phyloP scores from a whole-genome alignment of 2,113 vertebrate species.

The Meleagris gallopavo region DNA sequence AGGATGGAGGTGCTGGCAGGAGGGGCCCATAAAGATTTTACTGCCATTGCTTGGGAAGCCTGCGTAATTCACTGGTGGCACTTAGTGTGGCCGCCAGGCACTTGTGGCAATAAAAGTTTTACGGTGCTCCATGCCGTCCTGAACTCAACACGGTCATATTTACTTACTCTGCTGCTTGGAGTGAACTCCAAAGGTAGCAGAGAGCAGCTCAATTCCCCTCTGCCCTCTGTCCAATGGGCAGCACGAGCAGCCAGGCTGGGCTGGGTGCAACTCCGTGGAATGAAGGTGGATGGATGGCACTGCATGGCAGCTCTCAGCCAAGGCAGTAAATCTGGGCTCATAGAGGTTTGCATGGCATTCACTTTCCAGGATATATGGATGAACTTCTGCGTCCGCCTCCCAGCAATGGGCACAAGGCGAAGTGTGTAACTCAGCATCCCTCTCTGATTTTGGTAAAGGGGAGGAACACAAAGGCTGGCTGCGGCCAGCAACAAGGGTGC shows the following conservation, averaged over 20 bases:
- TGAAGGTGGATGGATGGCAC: neutral
- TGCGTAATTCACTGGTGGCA: neutral
- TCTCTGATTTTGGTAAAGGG: neutral
- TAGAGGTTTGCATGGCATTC: rapidly evolving
- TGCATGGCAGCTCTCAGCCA: rapidly evolving
- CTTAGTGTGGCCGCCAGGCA: neutral
- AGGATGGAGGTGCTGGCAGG: neutral
- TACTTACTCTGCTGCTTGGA: neutral
- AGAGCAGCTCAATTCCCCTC: neutral
- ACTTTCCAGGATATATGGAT: neutral
- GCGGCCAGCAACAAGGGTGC: rapidly evolving
- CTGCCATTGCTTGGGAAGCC: rapidly evolving
- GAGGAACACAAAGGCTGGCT: neutral
- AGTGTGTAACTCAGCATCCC: rapidly evolving
- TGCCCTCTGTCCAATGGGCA: neutral
- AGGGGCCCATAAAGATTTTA: neutral
- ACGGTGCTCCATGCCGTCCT: neutral
- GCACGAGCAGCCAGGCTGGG: neutral
- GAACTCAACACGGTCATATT: rapidly evolving
- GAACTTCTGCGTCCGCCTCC: neutral
- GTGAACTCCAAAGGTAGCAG: neutral
- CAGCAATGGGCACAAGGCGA: rapidly evolving
- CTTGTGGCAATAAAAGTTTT: conserved; percentile 11
- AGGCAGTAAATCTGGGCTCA: neutral
- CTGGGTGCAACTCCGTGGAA: neutral